A percentile compares a stretch with the other conserved stretches of the same genome.
phyloP scores from a whole-genome alignment of 2,797 vertebrate genomes.

The Tauraco hartlaubi region DNA sequence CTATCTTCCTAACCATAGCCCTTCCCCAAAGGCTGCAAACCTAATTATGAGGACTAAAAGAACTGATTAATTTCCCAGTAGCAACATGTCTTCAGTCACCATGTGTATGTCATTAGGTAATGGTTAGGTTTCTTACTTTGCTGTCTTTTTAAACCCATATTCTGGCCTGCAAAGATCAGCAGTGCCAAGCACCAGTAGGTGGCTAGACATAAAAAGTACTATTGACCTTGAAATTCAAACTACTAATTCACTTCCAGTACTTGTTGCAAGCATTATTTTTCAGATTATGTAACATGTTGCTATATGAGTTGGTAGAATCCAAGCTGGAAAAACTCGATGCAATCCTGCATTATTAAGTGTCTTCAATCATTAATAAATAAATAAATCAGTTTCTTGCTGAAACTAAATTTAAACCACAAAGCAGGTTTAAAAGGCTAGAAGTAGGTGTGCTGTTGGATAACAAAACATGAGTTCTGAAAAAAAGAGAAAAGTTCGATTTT shows the following conservation, averaged over 20 bases:
- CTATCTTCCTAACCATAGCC: not conserved
- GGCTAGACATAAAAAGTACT: not conserved
- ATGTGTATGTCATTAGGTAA: not conserved
- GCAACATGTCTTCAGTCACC: not conserved
- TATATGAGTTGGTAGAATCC: not conserved
- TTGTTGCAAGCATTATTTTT: not conserved
- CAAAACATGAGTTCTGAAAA: not conserved
- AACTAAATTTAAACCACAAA: not conserved
- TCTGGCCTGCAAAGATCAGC: not conserved
- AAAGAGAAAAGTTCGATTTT: not conserved
- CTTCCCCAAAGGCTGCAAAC: slow-evolving; percentile 36
- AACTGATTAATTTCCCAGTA: not conserved
- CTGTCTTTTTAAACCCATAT: not conserved
- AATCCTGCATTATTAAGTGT: not conserved
- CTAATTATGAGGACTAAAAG: slow-evolving; percentile 12
- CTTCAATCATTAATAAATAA: not conserved
- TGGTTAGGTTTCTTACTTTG: not conserved
- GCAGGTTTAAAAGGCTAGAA: not conserved
- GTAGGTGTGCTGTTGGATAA: not conserved
- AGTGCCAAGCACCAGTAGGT: not conserved
- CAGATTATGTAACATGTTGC: not conserved
- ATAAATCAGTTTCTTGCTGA: not conserved
- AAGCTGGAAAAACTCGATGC: not conserved
- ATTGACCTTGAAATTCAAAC: not conserved
- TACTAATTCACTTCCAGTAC: not conserved